A percentile compares a stretch with the other conserved stretches of the same genome.
These are phyloP conservation scores for Cosmorhoe ocellata DNA, from an alignment of 2,888 invertebrate genomes.

Conservation along the genomic window DNA sequence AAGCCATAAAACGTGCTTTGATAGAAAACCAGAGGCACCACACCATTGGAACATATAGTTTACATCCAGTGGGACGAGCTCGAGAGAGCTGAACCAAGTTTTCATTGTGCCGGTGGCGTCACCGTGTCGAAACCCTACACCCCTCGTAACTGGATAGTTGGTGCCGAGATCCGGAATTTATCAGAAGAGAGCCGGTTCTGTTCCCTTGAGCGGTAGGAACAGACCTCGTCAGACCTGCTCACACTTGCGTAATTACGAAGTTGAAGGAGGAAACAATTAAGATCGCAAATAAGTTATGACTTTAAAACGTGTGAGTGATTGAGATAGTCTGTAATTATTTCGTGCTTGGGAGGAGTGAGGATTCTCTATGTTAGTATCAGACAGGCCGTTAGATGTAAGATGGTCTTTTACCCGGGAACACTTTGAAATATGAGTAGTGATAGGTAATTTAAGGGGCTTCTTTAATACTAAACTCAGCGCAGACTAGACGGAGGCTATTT, in stretches of 20 bases:
- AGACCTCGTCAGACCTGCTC: conserved; percentile 43
- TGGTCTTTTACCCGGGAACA: neutral
- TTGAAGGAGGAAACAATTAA: conserved; percentile 14
- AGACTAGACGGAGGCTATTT: too few species aligned
- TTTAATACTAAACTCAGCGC: too few species aligned
- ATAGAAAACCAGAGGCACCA: conserved; percentile 9
- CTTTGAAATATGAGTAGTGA: too few species aligned
- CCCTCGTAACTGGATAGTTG: conserved; percentile 57
- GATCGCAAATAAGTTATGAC: conserved; percentile 13
- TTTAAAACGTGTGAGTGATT: neutral
- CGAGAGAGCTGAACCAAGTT: conserved; percentile 39
- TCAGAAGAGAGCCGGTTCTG: conserved; percentile 48
- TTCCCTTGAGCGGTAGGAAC: conserved; percentile 23
- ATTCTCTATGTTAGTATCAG: neutral
- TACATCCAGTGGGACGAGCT: conserved; percentile 57
- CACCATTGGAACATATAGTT: conserved; percentile 43
- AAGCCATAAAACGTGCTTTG: conserved; percentile 11
- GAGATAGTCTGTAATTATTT: conserved; percentile 16
- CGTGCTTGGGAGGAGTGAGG: conserved; percentile 14
- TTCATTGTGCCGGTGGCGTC: conserved; percentile 53
- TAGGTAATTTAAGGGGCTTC: too few species aligned
- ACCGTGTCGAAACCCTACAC: conserved; percentile 63
- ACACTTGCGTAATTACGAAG: conserved; percentile 42
- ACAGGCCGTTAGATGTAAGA: conserved; percentile 13
- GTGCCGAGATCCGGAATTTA: conserved; percentile 53